A percentile compares a stretch with the other conserved stretches of the same genome.
Evolutionary conservation across 2,888 invertebrate species (phyloP).

Genomic region (Hyalella azteca): DNA sequence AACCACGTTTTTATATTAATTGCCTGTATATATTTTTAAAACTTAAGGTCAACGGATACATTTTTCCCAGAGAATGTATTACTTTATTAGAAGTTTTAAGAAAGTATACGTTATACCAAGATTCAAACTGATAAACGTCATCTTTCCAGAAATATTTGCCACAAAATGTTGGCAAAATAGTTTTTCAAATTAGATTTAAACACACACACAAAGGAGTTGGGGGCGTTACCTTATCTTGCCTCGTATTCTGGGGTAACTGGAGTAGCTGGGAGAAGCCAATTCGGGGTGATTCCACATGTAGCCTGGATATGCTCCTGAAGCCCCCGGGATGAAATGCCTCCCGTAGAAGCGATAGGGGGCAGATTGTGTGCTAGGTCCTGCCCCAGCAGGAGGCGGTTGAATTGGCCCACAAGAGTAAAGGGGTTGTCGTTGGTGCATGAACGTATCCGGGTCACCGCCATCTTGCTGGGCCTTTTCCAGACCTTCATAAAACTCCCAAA

Average conservation of each 20-base stretch:
- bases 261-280: slow-evolving; percentile 53
- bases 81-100: background rate
- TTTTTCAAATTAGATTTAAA: no score
- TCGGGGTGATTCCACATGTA: slow-evolving; percentile 58
- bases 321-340: slow-evolving; percentile 55
- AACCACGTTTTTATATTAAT: slow-evolving; percentile 22
- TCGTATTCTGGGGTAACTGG: slow-evolving; percentile 54
- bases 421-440: slow-evolving; percentile 51
- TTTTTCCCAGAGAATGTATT: background rate
- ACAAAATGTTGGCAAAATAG: no score
- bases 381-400: slow-evolving; percentile 45
- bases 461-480: slow-evolving; percentile 66
- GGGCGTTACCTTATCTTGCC: slow-evolving; percentile 58
- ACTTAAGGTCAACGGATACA: background rate
- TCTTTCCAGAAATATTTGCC: background rate
- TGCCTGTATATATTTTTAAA: background rate
- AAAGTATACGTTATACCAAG: background rate
- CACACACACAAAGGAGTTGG: no score
- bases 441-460: slow-evolving; percentile 56
- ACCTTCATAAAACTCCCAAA: slow-evolving; percentile 65
- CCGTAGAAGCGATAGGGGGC: slow-evolving; percentile 55
- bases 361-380: slow-evolving; percentile 50
- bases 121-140: background rate
- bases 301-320: slow-evolving; percentile 50
- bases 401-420: slow-evolving; percentile 54